These are phyloP conservation scores for Apogon hyalosoma DNA, from an alignment of 2,797 vertebrate species.

Conservation along the genomic window DNA sequence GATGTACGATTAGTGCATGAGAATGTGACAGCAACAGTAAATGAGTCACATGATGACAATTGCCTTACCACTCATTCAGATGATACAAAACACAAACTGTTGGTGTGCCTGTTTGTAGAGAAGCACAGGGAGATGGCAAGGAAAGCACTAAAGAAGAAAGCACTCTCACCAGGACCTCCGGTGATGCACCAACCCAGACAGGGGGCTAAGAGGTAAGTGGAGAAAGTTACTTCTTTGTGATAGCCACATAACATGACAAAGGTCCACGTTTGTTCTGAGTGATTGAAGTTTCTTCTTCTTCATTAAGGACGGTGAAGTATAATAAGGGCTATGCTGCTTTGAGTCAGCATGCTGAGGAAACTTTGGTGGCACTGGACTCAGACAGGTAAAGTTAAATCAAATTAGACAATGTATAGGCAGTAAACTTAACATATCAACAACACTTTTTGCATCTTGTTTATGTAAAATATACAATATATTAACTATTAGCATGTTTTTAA, in stretches of 20 bases:
- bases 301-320: slow-evolving; percentile 88
- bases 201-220: slow-evolving; percentile 86
- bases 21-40: background rate
- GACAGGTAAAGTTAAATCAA: slow-evolving; percentile 88
- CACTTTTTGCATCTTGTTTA: too few relatives aligned
- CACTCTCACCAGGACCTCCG: slow-evolving; percentile 83
- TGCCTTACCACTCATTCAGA: background rate
- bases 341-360: slow-evolving; percentile 92
- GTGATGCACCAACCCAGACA: slow-evolving; percentile 81
- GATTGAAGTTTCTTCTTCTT: slow-evolving; percentile 15
- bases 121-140: slow-evolving; percentile 92
- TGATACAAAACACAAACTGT: background rate
- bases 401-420: background rate
- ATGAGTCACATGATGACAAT: background rate
- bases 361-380: slow-evolving; percentile 90
- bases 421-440: background rate
- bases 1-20: too few relatives aligned
- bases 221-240: background rate
- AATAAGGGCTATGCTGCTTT: slow-evolving; percentile 94
- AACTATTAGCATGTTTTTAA: too few relatives aligned
- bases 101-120: slow-evolving; percentile 79
- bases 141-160: slow-evolving; percentile 90
- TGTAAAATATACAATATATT: too few relatives aligned
- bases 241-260: background rate
- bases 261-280: background rate